Base-by-base conservation (phyloP, 2,797 vertebrate genomes). In the Melanotaenia parkinsoni region DNA sequence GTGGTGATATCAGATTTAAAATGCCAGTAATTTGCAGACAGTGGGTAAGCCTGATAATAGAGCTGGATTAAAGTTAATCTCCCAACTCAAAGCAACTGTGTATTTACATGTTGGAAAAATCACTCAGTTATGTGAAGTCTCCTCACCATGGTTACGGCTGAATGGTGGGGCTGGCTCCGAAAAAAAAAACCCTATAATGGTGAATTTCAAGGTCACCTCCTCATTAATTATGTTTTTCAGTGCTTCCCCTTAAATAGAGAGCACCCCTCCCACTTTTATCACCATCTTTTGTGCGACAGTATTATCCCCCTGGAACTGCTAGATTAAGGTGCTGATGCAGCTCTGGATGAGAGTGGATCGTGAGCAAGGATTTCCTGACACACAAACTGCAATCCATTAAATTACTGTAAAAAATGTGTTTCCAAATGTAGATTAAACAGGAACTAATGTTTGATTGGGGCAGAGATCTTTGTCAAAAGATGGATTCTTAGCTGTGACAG, bases 161-260 rank as follows among this genome's bases (percentile, higher is more conserved):
- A 88, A 86, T 71, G 72, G 77, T 58, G 76, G 83, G 74, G 79
- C 81, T 32, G 54, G 62, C 86, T 80, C 74, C 40, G 64, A 30
- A 30, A 30, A 30, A 28, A 63, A 76, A 75, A 61, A 61, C 37
- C 35, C 54, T 74, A 50, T 65, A 78, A 80, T 61, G 66, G 57
- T 67, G 67, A 81, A 89, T 87, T 89, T 90, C 89, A 93, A 93
- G 92, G 92, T 93, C 82, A 93, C 88, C 84, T 86, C 86, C 77
- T 81, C 80, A 88, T 90, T 93, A 93, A 93, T 92, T 89, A 91
- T 90, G 86, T 85, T 90, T 87, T 89, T 72, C 78, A 80, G 82
- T 63, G 63, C 73, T 91, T 89, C 76, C 80, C 84, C 78, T 88
- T 82, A 88, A 89, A 91, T 79, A 81, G 80, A 90, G 35, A 38